Conservation (phyloP, 2,888 invertebrate species). For the Melanotus villosus region DNA sequence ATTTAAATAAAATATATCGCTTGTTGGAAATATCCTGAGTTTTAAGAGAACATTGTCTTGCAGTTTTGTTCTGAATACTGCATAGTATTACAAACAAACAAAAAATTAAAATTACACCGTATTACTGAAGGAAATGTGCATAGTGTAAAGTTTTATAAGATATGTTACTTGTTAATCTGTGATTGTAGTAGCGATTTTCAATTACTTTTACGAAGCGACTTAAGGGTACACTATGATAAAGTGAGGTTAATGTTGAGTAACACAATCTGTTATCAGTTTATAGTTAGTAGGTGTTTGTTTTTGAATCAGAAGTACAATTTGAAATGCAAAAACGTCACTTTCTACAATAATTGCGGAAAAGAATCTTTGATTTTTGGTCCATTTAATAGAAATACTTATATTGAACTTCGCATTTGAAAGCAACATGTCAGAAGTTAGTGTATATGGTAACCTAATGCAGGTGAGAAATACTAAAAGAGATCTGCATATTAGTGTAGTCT, state of each 20-base stretch:
- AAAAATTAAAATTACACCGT: slow-evolving; percentile 4
- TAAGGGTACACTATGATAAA: slow-evolving; percentile 5
- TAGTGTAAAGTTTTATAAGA: slow-evolving; percentile 56
- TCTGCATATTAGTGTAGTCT: too few species aligned
- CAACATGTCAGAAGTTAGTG: too few species aligned
- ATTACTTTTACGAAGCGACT: slow-evolving; percentile 42
- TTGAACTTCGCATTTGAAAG: too few species aligned
- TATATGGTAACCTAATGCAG: too few species aligned
- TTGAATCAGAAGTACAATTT: too few species aligned
- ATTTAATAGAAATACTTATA: too few species aligned
- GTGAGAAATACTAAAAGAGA: too few species aligned
- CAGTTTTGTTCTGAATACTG: slow-evolving; percentile 16
- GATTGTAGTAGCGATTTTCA: slow-evolving; percentile 57
- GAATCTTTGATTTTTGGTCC: too few species aligned
- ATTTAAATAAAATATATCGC: slow-evolving; percentile 1
- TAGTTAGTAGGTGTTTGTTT: too few species aligned
- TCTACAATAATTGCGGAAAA: too few species aligned
- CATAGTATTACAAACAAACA: slow-evolving; percentile 16
- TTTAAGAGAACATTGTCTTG: slow-evolving; percentile 24
- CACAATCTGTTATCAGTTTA: too few species aligned
- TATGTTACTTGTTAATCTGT: slow-evolving; percentile 58
- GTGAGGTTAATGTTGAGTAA: background rate
- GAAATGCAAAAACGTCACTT: too few species aligned
- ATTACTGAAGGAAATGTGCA: slow-evolving; percentile 48
- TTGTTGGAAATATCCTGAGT: background rate